Evolutionary conservation across 2,797 vertebrate genomes (phyloP).

Genomic region (Trachops cirrhosus): DNA sequence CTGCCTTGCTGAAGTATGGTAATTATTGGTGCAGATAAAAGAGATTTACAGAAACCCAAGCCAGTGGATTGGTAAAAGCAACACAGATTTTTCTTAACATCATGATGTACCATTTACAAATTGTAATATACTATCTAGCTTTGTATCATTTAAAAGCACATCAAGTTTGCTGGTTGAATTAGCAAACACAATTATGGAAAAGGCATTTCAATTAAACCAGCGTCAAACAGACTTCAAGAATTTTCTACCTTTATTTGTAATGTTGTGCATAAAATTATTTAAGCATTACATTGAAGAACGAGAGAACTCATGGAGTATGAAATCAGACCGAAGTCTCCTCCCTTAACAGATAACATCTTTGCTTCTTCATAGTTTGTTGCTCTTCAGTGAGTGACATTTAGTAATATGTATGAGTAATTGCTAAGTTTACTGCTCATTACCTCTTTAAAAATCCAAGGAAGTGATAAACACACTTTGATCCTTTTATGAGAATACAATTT

Average conservation of each 20-base stretch:
- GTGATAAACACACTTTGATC: slow-evolving; percentile 70
- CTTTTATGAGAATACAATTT: slow-evolving; percentile 80
- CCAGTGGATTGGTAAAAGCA: slow-evolving; percentile 51
- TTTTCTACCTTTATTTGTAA: slow-evolving; percentile 74
- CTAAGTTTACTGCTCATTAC: slow-evolving; percentile 82
- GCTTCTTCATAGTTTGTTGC: slow-evolving; percentile 39
- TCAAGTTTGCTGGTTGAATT: slow-evolving; percentile 80
- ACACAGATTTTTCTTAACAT: slow-evolving; percentile 61
- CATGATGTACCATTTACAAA: slow-evolving; percentile 62
- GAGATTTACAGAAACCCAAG: slow-evolving; percentile 50
- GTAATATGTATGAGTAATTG: slow-evolving; percentile 79
- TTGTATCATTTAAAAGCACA: slow-evolving; percentile 68
- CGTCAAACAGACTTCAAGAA: slow-evolving; percentile 77
- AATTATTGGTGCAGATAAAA: slow-evolving; percentile 76
- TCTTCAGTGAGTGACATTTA: slow-evolving; percentile 79
- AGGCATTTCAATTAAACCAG: slow-evolving; percentile 80
- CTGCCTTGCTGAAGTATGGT: slow-evolving; percentile 63
- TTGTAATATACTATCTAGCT: slow-evolving; percentile 66
- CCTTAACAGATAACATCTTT: slow-evolving; percentile 62
- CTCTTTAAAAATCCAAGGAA: slow-evolving; percentile 76
- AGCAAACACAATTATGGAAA: slow-evolving; percentile 64
- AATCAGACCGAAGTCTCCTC: slow-evolving; percentile 71
- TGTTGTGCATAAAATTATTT: slow-evolving; percentile 77
- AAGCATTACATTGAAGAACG: slow-evolving; percentile 73
- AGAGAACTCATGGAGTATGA: slow-evolving; percentile 73